Conservation (phyloP, 2,888 invertebrate species). For the Cephus pygmeus region DNA sequence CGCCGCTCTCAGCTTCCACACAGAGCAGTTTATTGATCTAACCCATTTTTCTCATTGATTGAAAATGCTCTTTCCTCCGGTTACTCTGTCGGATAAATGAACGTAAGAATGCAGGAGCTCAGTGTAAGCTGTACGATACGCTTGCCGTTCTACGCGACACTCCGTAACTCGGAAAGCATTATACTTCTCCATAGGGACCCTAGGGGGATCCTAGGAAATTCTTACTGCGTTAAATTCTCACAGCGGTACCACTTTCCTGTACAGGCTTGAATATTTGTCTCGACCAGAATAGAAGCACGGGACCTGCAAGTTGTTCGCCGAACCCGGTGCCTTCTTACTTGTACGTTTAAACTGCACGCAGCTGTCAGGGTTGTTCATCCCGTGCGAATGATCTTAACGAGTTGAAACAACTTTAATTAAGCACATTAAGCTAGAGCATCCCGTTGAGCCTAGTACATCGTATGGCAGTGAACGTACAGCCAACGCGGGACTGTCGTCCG, state of each 20-base stretch:
- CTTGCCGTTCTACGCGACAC: not conserved
- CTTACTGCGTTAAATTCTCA: not conserved
- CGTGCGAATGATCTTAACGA: constrained; percentile 63
- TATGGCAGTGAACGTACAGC: constrained; percentile 12
- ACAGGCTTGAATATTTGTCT: not conserved
- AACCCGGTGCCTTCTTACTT: constrained; percentile 10
- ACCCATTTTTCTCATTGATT: constrained; percentile 12
- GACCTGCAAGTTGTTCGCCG: not conserved
- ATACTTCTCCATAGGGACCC: not conserved
- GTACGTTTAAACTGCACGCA: constrained; percentile 5
- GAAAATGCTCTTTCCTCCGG: not conserved
- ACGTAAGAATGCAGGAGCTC: not conserved
- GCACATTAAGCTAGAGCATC: constrained; percentile 52
- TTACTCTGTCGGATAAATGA: not conserved
- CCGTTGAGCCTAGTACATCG: constrained; percentile 47
- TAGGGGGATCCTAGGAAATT: not conserved
- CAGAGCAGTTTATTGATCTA: constrained; percentile 6
- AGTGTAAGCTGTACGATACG: not conserved
- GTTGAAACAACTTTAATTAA: constrained; percentile 65
- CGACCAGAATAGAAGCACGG: not conserved
- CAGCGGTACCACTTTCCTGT: not conserved
- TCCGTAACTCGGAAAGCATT: not conserved
- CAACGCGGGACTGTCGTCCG: constrained; percentile 14
- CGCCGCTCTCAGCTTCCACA: constrained; percentile 10
- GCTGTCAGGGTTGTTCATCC: constrained; percentile 56